These are phyloP conservation scores for Melolontha melolontha DNA, from an alignment of 2,888 invertebrate genomes.

Conservation along the genomic window DNA sequence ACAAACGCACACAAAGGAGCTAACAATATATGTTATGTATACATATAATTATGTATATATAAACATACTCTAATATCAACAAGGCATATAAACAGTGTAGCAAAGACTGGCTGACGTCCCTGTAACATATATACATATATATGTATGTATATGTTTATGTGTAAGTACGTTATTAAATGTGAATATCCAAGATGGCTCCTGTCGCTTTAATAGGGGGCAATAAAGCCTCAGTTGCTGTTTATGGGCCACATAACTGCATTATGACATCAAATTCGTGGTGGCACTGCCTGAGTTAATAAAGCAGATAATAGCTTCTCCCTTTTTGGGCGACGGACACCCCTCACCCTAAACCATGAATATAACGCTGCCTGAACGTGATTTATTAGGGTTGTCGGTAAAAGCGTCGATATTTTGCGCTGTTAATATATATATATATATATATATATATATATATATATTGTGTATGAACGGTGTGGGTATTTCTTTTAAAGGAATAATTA, in stretches of 20 bases:
- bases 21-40: too few species aligned
- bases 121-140: too few species aligned
- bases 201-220: conserved; percentile 50
- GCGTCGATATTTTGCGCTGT: conserved; percentile 32
- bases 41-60: too few species aligned
- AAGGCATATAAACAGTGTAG: too few species aligned
- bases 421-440: neutral
- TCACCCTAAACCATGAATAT: conserved; percentile 16
- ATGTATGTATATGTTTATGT: conserved; percentile 13
- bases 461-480: too few species aligned
- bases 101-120: too few species aligned
- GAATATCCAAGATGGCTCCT: conserved; percentile 50
- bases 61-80: too few species aligned
- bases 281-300: conserved; percentile 58
- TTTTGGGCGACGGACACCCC: conserved; percentile 31
- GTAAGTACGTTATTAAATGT: conserved; percentile 48
- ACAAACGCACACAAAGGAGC: too few species aligned
- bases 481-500: too few species aligned
- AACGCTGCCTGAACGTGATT: conserved; percentile 30
- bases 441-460: neutral
- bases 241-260: conserved; percentile 58
- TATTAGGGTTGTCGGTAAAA: conserved; percentile 38
- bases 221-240: conserved; percentile 52
- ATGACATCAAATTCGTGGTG: conserved; percentile 58
- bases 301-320: conserved; percentile 58